Percentiles rank a stretch among this genome's conserved stretches.
These are phyloP conservation scores for Ridgeia piscesae DNA, from an alignment of 1,140 invertebrate genomes.

Conservation along the genomic window DNA sequence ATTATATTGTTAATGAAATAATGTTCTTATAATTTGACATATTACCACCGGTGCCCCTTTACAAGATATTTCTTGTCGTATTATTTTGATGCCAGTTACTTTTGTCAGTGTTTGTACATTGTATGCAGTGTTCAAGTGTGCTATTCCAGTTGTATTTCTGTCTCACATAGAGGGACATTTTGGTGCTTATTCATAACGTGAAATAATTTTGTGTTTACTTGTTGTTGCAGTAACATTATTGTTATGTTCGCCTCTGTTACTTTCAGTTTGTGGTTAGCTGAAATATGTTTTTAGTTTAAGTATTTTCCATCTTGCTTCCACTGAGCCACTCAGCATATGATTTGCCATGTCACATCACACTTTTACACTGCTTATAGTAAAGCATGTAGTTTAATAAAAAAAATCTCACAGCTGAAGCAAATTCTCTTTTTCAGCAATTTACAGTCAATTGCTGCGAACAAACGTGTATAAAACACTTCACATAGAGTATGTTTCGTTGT, in stretches of 20 bases:
- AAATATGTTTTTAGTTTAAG: not conserved
- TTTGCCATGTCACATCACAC: not conserved
- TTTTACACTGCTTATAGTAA: not conserved
- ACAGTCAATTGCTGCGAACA: not conserved
- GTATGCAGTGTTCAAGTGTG: not conserved
- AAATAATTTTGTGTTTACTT: not conserved
- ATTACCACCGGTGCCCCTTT: no score
- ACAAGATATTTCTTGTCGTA: no score
- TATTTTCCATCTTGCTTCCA: not conserved
- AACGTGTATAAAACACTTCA: not conserved
- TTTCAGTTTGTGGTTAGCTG: not conserved
- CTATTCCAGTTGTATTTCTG: not conserved
- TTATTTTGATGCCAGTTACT: not conserved
- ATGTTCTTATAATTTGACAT: no score
- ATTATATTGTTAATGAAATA: no score
- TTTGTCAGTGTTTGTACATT: not conserved
- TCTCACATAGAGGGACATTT: not conserved
- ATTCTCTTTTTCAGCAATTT: not conserved
- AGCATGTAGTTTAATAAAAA: not conserved
- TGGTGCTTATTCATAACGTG: not conserved
- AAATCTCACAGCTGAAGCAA: not conserved
- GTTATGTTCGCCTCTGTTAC: not conserved
- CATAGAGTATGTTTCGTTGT: not conserved
- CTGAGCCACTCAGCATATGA: not conserved
- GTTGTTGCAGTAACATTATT: not conserved